These are phyloP conservation scores for Percina caprodes DNA, from an alignment of 2,113 vertebrate species.

Conservation along the genomic window DNA sequence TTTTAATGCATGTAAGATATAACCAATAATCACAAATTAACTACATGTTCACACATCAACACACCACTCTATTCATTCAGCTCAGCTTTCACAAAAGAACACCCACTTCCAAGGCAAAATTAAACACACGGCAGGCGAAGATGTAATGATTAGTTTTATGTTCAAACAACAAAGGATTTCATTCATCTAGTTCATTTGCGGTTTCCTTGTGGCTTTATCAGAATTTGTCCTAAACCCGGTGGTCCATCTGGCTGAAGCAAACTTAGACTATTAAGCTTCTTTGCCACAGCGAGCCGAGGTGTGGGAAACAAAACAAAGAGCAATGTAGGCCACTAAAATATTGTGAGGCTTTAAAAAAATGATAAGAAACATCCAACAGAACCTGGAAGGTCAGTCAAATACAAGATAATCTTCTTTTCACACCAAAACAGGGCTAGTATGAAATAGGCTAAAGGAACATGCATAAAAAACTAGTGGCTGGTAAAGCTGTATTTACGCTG, in stretches of 20 bases:
- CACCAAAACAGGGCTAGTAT: neutral
- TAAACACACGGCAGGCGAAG: slow-evolving; percentile 11
- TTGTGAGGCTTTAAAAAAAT: slow-evolving; percentile 56
- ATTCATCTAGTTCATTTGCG: slow-evolving; percentile 5
- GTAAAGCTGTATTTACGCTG: too few relatives aligned
- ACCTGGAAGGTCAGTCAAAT: slow-evolving; percentile 4
- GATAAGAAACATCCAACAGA: slow-evolving; percentile 20
- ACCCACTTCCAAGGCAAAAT: slow-evolving; percentile 1
- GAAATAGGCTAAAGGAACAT: neutral
- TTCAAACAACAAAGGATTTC: slow-evolving; percentile 21
- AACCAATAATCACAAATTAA: slow-evolving; percentile 40
- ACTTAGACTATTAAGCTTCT: slow-evolving; percentile 75
- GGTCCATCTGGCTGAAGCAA: slow-evolving; percentile 67
- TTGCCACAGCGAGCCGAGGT: slow-evolving; percentile 55
- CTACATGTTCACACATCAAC: slow-evolving; percentile 2
- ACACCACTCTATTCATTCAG: slow-evolving; percentile 21
- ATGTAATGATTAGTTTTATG: slow-evolving; percentile 25
- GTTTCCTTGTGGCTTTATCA: slow-evolving; percentile 42
- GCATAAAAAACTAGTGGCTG: neutral
- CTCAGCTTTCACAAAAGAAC: neutral
- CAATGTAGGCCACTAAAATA: slow-evolving; percentile 48
- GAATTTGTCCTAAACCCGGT: slow-evolving; percentile 21
- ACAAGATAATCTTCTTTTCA: neutral
- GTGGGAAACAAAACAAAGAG: slow-evolving; percentile 69
- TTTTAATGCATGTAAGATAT: neutral